Conservation (phyloP, 92 coral and sea anemone species). For the Epizoanthus illoricatus region DNA sequence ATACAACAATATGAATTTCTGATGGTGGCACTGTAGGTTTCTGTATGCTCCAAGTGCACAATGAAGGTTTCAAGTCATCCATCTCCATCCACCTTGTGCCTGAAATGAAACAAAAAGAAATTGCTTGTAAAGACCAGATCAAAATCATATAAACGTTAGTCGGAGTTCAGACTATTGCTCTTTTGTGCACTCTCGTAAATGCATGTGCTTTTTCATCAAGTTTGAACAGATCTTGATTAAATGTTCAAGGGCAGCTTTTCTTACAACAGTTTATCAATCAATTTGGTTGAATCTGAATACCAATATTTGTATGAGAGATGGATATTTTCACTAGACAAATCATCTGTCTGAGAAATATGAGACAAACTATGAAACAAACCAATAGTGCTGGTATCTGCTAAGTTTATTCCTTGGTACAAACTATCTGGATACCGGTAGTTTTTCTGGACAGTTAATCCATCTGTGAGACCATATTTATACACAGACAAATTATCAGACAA, state of each 20-base stretch:
- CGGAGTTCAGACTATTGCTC: background rate
- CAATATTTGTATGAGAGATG: too few relatives aligned
- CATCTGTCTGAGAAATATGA: too few relatives aligned
- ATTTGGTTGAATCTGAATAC: background rate
- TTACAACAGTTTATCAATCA: too few relatives aligned
- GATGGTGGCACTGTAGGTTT: constrained; percentile 59
- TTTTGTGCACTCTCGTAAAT: background rate
- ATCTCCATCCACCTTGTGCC: constrained; percentile 87
- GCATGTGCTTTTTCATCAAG: background rate
- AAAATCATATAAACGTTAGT: background rate
- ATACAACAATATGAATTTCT: constrained; percentile 78
- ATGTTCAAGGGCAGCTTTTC: too few relatives aligned
- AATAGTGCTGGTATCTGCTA: too few relatives aligned
- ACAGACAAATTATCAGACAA: too few relatives aligned
- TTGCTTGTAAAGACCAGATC: background rate
- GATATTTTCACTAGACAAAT: too few relatives aligned
- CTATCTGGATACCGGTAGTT: too few relatives aligned
- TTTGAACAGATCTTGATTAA: background rate
- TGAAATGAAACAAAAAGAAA: constrained; percentile 12
- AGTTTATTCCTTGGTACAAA: too few relatives aligned
- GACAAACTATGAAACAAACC: too few relatives aligned
- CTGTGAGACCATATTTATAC: too few relatives aligned
- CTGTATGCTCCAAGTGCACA: constrained; percentile 59
- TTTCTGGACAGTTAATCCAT: too few relatives aligned
- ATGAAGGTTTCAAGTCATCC: constrained; percentile 72